Evolutionary conservation across 2,888 invertebrate species (phyloP).

Genomic region (Choreutis nemorana): DNA sequence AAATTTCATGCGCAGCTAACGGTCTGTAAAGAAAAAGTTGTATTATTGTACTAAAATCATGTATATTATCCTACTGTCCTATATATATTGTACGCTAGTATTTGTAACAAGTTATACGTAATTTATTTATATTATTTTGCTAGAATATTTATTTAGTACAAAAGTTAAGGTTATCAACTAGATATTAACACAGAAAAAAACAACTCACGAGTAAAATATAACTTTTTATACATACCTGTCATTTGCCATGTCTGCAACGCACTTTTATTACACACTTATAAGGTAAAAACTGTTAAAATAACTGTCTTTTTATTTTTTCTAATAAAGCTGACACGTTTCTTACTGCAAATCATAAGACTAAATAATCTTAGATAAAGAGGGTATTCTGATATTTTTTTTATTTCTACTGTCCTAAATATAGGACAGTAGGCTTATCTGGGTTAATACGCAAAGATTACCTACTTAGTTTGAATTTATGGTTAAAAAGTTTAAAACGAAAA

Average conservation of each 20-base stretch:
- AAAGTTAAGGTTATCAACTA: constrained; percentile 13
- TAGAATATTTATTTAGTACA: constrained; percentile 14
- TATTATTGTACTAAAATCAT: constrained; percentile 13
- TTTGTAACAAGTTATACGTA: constrained; percentile 10
- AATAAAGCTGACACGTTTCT: constrained; percentile 11
- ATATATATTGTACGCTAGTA: constrained; percentile 9
- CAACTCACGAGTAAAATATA: constrained; percentile 12
- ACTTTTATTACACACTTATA: constrained; percentile 15
- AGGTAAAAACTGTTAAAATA: constrained; percentile 13
- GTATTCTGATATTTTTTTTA: too few relatives aligned
- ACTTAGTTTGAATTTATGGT: too few relatives aligned
- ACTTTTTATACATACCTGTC: constrained; percentile 12
- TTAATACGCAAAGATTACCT: too few relatives aligned
- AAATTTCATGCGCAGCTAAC: constrained; percentile 5
- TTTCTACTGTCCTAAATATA: too few relatives aligned
- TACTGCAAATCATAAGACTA: constrained; percentile 10
- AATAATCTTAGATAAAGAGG: too few relatives aligned
- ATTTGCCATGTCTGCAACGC: constrained; percentile 14
- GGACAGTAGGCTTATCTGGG: too few relatives aligned
- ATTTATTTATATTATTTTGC: constrained; percentile 14
- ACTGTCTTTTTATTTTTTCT: constrained; percentile 12
- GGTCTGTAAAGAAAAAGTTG: constrained; percentile 14
- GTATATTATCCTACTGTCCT: constrained; percentile 15
- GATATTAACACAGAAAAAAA: constrained; percentile 14
- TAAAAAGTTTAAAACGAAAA: too few relatives aligned